A percentile compares a stretch with the other conserved stretches of the same genome.
These are phyloP conservation scores for Sturnira hondurensis DNA, from an alignment of 2,113 vertebrate species.

Conservation along the genomic window DNA sequence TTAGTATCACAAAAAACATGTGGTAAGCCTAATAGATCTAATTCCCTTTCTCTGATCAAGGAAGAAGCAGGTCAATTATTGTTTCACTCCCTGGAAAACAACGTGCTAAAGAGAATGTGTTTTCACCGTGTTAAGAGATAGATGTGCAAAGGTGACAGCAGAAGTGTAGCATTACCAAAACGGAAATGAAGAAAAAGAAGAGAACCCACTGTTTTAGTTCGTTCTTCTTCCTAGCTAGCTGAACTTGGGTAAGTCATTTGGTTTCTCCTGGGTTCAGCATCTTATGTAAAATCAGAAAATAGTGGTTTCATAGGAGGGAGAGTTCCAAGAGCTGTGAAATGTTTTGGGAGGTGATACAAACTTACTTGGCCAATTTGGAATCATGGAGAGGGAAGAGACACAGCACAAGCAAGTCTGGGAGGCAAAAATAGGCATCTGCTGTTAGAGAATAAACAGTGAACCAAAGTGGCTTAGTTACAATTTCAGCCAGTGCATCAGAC, in stretches of 20 bases:
- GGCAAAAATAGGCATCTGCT: too few relatives aligned
- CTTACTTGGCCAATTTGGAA: neutral
- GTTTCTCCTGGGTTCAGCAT: neutral
- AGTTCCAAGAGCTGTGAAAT: neutral
- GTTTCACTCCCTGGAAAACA: neutral
- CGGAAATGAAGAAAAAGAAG: neutral
- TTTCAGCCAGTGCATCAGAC: too few relatives aligned
- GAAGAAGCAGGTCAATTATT: neutral
- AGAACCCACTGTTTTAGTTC: neutral
- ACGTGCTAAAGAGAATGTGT: neutral
- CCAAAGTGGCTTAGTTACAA: neutral
- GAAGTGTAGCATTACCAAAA: neutral
- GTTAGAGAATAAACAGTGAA: neutral
- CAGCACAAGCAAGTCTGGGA: neutral
- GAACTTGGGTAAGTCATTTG: neutral
- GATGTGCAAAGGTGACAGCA: neutral
- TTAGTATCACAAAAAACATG: neutral
- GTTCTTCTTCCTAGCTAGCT: neutral
- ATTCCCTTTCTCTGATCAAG: neutral
- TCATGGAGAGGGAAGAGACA: neutral
- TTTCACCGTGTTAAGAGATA: neutral
- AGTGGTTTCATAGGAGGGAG: neutral
- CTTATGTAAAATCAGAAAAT: neutral
- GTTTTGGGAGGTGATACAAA: too few relatives aligned
- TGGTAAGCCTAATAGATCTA: slow-evolving; percentile 20